Conservation (phyloP, 2,113 vertebrate species). For the Lucifuga dentata region DNA sequence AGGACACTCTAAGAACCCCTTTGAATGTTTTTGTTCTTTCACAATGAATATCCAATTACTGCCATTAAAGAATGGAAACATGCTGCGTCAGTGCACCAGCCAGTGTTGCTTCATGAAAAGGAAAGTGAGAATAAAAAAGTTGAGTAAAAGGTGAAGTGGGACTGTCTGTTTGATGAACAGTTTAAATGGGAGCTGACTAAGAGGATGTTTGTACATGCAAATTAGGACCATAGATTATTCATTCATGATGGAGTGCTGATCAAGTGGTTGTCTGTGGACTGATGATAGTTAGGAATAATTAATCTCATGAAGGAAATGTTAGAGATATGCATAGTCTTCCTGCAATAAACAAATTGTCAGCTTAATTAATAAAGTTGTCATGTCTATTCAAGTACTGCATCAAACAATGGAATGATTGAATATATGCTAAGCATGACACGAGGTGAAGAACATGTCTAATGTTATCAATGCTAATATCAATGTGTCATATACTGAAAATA, state of each 20-base stretch:
- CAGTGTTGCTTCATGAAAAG: neutral
- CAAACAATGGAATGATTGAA: neutral
- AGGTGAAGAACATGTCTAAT: neutral
- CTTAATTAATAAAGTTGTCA: slow-evolving; percentile 24
- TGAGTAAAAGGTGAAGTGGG: slow-evolving; percentile 13
- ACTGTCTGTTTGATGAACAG: slow-evolving; percentile 37
- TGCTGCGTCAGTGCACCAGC: neutral
- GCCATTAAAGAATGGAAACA: neutral
- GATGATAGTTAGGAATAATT: slow-evolving; percentile 73
- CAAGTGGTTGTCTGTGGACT: slow-evolving; percentile 64
- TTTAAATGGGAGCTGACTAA: slow-evolving; percentile 45
- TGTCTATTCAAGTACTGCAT: slow-evolving; percentile 9
- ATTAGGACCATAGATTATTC: slow-evolving; percentile 50
- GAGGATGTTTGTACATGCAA: slow-evolving; percentile 62
- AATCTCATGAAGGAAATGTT: slow-evolving; percentile 64
- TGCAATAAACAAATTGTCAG: slow-evolving; percentile 39
- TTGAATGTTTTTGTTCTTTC: slow-evolving; percentile 3
- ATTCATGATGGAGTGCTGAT: slow-evolving; percentile 63
- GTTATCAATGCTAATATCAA: neutral
- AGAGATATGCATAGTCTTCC: slow-evolving; percentile 49
- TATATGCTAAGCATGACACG: too few relatives aligned
- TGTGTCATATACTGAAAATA: neutral
- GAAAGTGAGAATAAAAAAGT: neutral
- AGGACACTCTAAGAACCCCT: neutral
- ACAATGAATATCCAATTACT: neutral